Evolutionary conservation across 2,113 vertebrate genomes (phyloP).

Genomic region (Muscicapa adusta): DNA sequence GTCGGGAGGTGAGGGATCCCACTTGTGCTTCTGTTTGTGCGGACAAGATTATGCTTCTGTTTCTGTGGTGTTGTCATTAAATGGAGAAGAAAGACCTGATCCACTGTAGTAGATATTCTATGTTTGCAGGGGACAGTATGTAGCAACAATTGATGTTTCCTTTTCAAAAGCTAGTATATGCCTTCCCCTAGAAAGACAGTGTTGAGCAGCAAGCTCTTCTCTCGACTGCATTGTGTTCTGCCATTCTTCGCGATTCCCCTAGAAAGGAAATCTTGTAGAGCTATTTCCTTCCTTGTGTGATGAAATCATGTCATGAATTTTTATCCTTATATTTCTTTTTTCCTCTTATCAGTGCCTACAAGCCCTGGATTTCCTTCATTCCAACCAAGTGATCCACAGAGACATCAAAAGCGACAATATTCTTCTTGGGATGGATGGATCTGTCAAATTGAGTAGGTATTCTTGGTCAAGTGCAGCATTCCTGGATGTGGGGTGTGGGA

Average conservation of each 20-base stretch:
- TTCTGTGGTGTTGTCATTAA: not conserved
- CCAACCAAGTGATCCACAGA: constrained; percentile 97
- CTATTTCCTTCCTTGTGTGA: not conserved
- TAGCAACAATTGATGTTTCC: not conserved
- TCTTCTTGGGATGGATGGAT: constrained; percentile 96
- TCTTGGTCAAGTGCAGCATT: not conserved
- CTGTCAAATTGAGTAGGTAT: constrained; percentile 95
- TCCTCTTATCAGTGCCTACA: constrained; percentile 86
- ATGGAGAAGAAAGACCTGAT: not conserved
- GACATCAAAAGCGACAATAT: constrained; percentile 99
- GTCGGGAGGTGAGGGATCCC: constrained; percentile 87
- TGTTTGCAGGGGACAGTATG: not conserved
- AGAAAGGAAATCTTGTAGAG: not conserved
- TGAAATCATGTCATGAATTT: constrained; percentile 37
- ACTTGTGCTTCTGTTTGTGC: accelerated
- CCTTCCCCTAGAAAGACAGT: not conserved
- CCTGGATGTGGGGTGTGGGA: not conserved
- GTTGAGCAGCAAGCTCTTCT: not conserved
- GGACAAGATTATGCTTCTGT: not conserved
- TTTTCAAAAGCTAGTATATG: not conserved
- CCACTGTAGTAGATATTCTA: not conserved
- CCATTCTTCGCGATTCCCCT: not conserved
- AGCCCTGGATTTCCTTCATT: constrained; percentile 97
- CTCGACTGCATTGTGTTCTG: not conserved
- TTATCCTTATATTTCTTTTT: not conserved